phyloP scores from a whole-genome alignment of 1,140 invertebrate genomes.

The Amyelois transitella region DNA sequence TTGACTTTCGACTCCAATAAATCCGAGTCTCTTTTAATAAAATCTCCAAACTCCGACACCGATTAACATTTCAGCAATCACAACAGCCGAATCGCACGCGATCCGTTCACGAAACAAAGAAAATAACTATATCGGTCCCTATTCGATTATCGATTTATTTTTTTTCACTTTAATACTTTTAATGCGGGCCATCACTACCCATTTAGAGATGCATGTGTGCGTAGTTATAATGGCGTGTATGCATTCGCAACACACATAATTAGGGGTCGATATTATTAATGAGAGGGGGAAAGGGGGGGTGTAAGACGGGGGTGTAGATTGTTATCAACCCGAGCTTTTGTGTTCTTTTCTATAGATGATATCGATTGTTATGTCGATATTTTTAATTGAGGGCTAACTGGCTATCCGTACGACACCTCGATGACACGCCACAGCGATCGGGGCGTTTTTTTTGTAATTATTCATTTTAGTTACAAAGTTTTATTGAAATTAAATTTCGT shows the following conservation, averaged over 20 bases:
- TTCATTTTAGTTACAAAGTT: conserved; percentile 58
- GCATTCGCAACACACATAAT: conserved; percentile 71
- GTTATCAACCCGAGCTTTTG: conserved; percentile 69
- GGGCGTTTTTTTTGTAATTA: conserved; percentile 59
- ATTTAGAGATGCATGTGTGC: conserved; percentile 19
- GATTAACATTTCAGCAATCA: conserved; percentile 66
- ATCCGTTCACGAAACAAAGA: conserved; percentile 49
- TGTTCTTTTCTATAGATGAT: conserved; percentile 68
- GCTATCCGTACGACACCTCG: conserved; percentile 57
- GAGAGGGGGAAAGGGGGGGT: conserved; percentile 38
- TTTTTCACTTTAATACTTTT: conserved; percentile 42
- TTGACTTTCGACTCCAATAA: conserved; percentile 20
- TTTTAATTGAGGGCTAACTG: conserved; percentile 67
- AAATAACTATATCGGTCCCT: conserved; percentile 48
- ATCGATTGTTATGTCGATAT: conserved; percentile 69
- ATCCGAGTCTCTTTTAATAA: conserved; percentile 50
- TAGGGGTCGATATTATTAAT: conserved; percentile 71
- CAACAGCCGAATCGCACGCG: conserved; percentile 48
- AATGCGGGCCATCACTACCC: conserved; percentile 41
- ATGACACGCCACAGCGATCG: conserved; percentile 57
- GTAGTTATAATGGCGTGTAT: conserved; percentile 22
- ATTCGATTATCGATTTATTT: conserved; percentile 51
- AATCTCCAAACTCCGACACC: conserved; percentile 47
- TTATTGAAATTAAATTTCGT: conserved; percentile 49
- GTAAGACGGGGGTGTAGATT: conserved; percentile 38